A percentile compares a stretch with the other conserved stretches of the same genome.
Conservation (phyloP, 2,888 invertebrate genomes). For the Amorpha juglandis region DNA sequence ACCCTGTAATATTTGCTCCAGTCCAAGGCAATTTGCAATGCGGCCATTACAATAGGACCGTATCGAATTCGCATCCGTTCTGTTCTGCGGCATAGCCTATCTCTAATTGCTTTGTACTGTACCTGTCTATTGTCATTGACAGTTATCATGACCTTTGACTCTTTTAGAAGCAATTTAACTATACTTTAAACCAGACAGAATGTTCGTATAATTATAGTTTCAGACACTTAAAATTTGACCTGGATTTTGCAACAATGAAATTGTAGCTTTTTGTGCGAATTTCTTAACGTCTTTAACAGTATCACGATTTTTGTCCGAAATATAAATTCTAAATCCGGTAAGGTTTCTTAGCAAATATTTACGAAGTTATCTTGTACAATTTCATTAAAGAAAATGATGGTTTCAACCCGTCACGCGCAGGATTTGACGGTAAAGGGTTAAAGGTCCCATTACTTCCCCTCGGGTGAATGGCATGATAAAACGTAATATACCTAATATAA, state of each 20-base stretch:
- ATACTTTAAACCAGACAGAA: neutral
- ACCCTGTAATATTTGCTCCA: conserved; percentile 35
- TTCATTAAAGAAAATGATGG: conserved; percentile 28
- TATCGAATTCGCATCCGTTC: conserved; percentile 43
- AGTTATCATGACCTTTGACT: conserved; percentile 24
- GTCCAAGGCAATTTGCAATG: conserved; percentile 36
- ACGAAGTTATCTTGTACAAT: neutral
- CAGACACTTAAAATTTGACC: neutral
- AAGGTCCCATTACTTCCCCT: conserved; percentile 42
- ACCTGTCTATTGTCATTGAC: conserved; percentile 38
- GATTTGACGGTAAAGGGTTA: conserved; percentile 43
- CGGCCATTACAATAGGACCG: conserved; percentile 37
- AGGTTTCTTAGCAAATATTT: neutral
- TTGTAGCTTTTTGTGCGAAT: conserved; percentile 2
- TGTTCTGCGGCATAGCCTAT: conserved; percentile 38
- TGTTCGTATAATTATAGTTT: neutral
- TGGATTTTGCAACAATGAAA: conserved; percentile 3
- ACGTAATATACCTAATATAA: conserved; percentile 53
- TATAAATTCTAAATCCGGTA: neutral
- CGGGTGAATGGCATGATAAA: conserved; percentile 56
- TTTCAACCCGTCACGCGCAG: conserved; percentile 48
- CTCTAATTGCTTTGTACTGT: conserved; percentile 33
- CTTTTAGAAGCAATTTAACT: neutral
- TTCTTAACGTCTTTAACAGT: neutral
- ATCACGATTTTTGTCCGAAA: neutral